Evolutionary conservation across 2,113 vertebrate species (phyloP).

Genomic region (Ctenodactylus gundi): DNA sequence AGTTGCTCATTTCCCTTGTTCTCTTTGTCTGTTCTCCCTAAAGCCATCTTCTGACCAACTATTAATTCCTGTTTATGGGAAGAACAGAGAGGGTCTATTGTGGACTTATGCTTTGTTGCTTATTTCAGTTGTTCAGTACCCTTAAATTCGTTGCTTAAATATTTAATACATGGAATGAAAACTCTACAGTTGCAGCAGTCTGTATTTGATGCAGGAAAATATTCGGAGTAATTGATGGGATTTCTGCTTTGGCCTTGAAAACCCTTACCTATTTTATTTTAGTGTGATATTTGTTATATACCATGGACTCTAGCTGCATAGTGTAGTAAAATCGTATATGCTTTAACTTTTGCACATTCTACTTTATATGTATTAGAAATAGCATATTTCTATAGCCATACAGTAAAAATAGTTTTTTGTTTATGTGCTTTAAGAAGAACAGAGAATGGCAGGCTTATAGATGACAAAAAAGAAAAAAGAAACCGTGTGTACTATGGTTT

Average conservation of each 20-base stretch:
- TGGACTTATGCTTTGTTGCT: conserved; percentile 52
- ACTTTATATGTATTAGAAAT: not conserved
- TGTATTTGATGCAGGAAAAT: not conserved
- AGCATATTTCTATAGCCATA: not conserved
- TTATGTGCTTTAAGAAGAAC: not conserved
- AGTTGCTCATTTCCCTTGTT: conserved; percentile 73
- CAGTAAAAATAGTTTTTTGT: not conserved
- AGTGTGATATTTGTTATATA: not conserved
- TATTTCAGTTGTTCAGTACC: not conserved
- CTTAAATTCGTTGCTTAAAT: not conserved
- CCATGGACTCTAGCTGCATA: not conserved
- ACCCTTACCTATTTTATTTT: not conserved
- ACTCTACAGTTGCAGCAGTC: not conserved
- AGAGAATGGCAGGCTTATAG: not conserved
- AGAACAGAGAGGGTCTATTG: conserved; percentile 62
- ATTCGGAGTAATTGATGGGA: not conserved
- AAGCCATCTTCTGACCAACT: conserved; percentile 63
- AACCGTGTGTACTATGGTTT: not conserved
- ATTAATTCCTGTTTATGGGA: conserved; percentile 69
- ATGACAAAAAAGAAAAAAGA: too few species aligned
- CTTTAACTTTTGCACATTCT: not conserved
- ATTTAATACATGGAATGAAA: not conserved
- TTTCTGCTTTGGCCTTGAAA: conserved; percentile 14
- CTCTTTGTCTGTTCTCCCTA: conserved; percentile 67
- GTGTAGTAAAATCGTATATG: not conserved